phyloP scores from a whole-genome alignment of 2,113 vertebrate species.

The Gymnocephalus cernua region DNA sequence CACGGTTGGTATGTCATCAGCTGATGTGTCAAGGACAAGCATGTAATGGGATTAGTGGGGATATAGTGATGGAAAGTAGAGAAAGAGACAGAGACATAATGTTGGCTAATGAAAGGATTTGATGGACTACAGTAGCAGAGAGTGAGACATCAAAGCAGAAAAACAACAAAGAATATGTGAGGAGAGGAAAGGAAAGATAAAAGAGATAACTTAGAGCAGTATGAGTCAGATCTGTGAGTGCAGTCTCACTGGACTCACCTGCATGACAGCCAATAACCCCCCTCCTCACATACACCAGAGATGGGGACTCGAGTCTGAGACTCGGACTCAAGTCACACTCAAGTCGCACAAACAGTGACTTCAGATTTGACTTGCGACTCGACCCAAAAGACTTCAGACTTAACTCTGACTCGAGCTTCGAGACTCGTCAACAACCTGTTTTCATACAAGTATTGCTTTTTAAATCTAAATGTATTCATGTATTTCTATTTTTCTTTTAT shows the following conservation, averaged over 20 bases:
- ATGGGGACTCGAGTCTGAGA: no score
- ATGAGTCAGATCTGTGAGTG: background rate
- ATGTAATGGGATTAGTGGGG: slow-evolving; percentile 45
- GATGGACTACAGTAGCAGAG: background rate
- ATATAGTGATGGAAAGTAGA: slow-evolving; percentile 1
- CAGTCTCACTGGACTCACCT: background rate
- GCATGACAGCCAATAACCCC: slow-evolving; percentile 43
- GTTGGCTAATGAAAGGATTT: slow-evolving; percentile 24
- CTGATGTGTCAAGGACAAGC: slow-evolving; percentile 20
- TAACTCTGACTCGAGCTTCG: no score
- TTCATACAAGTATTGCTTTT: no score
- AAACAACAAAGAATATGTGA: background rate
- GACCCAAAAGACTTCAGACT: no score
- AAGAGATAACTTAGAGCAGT: slow-evolving; percentile 6
- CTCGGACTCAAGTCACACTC: no score
- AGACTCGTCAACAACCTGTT: no score
- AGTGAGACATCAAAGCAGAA: slow-evolving; percentile 16
- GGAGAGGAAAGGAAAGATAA: background rate
- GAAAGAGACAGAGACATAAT: slow-evolving; percentile 2
- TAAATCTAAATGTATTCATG: no score
- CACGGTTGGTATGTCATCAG: slow-evolving; percentile 9
- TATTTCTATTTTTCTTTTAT: no score
- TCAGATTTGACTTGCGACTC: no score
- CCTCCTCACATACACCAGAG: background rate
- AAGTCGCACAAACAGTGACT: no score